Percentiles rank a stretch among this genome's conserved stretches.
Conservation (phyloP, 2,113 vertebrate genomes). For the Micronycteris hirsuta region DNA sequence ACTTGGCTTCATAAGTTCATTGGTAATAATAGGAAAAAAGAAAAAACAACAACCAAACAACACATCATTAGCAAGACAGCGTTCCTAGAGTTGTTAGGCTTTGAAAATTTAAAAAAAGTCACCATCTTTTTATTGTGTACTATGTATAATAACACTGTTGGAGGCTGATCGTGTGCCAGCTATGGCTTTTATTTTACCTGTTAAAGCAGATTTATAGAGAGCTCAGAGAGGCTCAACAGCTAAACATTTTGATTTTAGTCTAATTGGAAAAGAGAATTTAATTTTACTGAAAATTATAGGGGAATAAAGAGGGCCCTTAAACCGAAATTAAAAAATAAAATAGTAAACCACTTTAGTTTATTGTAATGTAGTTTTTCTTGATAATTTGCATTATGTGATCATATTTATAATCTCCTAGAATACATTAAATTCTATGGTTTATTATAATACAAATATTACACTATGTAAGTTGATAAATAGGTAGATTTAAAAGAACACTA, state of each 20-base stretch:
- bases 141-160: constrained; percentile 58
- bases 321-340: constrained; percentile 66
- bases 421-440: constrained; percentile 29
- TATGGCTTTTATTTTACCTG: constrained; percentile 61
- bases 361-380: constrained; percentile 42
- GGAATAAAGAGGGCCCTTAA: constrained; percentile 45
- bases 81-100: constrained; percentile 15
- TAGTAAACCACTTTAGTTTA: constrained; percentile 42
- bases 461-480: background rate
- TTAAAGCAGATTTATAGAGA: constrained; percentile 64
- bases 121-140: constrained; percentile 40
- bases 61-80: background rate
- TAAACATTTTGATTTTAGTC: constrained; percentile 65
- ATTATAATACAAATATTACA: constrained; percentile 24
- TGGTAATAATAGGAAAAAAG: background rate
- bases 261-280: constrained; percentile 65
- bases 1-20: background rate
- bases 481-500: constrained; percentile 30
- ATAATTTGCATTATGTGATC: constrained; percentile 13
- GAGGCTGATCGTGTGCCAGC: constrained; percentile 53
- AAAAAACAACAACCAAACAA: background rate
- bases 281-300: constrained; percentile 62
- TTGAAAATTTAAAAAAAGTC: constrained; percentile 10
- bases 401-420: constrained; percentile 26
- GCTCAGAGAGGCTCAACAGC: constrained; percentile 49